These are phyloP conservation scores for Emys orbicularis DNA, from an alignment of 2,797 vertebrate genomes.

Conservation along the genomic window DNA sequence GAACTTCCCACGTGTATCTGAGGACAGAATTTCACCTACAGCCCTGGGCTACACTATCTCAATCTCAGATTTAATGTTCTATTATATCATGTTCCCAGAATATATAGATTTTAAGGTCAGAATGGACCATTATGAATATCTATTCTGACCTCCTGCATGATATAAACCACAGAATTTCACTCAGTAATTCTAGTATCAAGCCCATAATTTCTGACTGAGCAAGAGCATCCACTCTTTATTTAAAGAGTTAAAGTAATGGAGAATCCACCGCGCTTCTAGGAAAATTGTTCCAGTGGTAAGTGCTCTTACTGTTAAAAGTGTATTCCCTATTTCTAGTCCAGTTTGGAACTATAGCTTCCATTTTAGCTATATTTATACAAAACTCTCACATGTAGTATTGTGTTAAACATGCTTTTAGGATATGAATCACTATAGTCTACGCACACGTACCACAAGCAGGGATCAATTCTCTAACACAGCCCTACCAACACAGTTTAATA, in stretches of 20 bases:
- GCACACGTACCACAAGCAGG: background rate
- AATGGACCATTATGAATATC: background rate
- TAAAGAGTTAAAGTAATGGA: background rate
- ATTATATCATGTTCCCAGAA: background rate
- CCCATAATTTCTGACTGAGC: background rate
- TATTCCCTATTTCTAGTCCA: background rate
- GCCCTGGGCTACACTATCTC: background rate
- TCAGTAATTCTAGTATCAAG: background rate
- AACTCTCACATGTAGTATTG: background rate
- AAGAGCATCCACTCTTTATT: background rate
- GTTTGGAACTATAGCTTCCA: background rate
- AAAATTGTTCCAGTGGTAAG: background rate
- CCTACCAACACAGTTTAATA: background rate
- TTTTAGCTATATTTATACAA: background rate
- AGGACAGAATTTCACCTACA: background rate
- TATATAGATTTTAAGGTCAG: fast-evolving
- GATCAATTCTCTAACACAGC: background rate
- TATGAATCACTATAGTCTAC: background rate
- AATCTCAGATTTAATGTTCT: background rate
- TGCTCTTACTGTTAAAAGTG: background rate
- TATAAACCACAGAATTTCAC: background rate
- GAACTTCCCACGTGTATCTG: background rate
- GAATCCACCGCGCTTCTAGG: background rate
- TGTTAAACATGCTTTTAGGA: background rate
- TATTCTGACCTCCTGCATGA: background rate